Base-by-base conservation (phyloP, 2,113 vertebrate species). In the Tenrec ecaudatus region DNA sequence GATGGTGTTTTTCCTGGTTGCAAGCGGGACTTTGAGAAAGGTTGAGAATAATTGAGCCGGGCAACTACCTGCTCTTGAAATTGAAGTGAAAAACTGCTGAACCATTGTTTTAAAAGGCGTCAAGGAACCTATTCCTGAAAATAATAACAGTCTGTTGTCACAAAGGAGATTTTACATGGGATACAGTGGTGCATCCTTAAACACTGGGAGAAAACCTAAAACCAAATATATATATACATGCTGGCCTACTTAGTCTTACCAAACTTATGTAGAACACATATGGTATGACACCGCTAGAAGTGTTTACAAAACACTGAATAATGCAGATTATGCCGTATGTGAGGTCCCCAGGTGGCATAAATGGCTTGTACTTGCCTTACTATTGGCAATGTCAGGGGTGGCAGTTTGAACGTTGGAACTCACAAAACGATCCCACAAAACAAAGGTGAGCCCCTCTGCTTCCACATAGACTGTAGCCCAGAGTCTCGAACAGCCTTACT, bases 141-240 rank as follows among this genome's bases (percentile, higher is more conserved):
- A 95, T 69, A 90, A 78, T 68, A 92, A 88, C 82, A 62, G 47
- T 82, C 58, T 40, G 6, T 17, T 89, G 17, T 77, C 82, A 83
- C 58, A 81, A 86, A 81, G 23, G 53, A 15, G 20, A 78, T 82
- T 93, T 95, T 82, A 93, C 5, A 47, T 12, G 23, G 36, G 89
- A 40, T 79, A 69, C 31, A 71, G 23, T 66, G 64, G 25, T 22
- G 12, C 17, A 62, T 20, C 69, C 89, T 77, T 80, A 57, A 83
- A 88, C 25, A 94, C 23, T 57, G 64, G 82, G 22, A 43, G 2
- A 66, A 86, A 88, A 85, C 60, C 58, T 81, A 69, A 40, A 86
- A 90, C 80, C 22, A 83, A 69, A 82, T 76, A 36, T 1, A 69
- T 43, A 19, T 14, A 36, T 1, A 40, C n/a, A n/a, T n/a, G 6